Conservation (phyloP, 2,888 invertebrate species). For the Petrolisthes manimaculis region DNA sequence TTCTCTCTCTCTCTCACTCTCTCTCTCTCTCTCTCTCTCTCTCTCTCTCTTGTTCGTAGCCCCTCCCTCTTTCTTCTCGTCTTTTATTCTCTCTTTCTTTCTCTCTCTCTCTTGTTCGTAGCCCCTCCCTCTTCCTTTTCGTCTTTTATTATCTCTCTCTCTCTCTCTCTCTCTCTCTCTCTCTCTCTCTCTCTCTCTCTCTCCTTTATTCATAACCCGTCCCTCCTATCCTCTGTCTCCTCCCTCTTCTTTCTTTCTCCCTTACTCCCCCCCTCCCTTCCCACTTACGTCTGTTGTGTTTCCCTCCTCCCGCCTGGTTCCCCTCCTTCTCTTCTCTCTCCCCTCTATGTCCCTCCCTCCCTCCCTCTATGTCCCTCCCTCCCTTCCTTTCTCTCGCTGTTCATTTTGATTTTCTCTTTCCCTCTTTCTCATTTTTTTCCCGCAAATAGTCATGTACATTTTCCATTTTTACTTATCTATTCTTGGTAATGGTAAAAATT, state of each 20-base stretch:
- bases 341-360: no score
- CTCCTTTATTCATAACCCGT: no score
- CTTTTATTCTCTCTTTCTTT: background rate
- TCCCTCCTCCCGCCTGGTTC: no score
- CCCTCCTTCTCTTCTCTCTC: no score
- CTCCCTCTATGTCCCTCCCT: no score
- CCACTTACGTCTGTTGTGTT: background rate
- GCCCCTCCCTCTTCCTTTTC: conserved; percentile 9
- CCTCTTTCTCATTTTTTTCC: no score
- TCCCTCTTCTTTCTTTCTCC: background rate
- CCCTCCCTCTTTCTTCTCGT: background rate
- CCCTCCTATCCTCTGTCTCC: background rate
- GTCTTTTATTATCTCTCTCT: background rate
- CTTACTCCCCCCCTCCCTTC: background rate
- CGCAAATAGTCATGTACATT: no score
- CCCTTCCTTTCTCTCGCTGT: no score
- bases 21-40: background rate
- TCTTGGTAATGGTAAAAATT: no score
- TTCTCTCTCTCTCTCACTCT: background rate
- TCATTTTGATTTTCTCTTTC: no score
- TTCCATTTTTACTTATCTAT: no score
- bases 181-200: background rate
- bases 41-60: background rate
- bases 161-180: background rate
- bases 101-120: background rate